phyloP scores from a whole-genome alignment of 1,140 invertebrate species.

The Frieseomelitta varia region DNA sequence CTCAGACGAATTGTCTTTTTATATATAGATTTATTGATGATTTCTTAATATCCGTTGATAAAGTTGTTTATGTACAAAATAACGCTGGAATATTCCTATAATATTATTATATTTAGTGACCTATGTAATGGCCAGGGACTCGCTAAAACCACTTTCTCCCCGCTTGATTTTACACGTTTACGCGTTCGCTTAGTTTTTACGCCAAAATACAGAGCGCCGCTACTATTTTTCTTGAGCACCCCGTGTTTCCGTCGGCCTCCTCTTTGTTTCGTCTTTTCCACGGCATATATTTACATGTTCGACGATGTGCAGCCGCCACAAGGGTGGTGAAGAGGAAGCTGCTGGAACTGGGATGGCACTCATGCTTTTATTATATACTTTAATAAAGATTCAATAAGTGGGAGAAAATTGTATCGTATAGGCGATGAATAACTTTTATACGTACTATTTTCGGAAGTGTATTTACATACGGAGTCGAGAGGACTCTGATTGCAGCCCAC shows the following conservation, averaged over 20 bases:
- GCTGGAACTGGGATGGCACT: conserved; percentile 20
- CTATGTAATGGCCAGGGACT: conserved; percentile 66
- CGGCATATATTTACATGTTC: conserved; percentile 51
- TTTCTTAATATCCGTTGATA: conserved; percentile 78
- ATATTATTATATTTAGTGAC: conserved; percentile 70
- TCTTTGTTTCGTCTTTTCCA: neutral
- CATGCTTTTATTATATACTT: conserved; percentile 48
- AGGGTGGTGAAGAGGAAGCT: conserved; percentile 30
- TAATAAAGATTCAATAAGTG: conserved; percentile 63
- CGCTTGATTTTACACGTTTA: conserved; percentile 48
- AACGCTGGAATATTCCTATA: conserved; percentile 77
- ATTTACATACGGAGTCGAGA: conserved; percentile 54
- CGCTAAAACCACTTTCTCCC: conserved; percentile 33
- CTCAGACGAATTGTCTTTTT: conserved; percentile 33
- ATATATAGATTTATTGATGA: conserved; percentile 76
- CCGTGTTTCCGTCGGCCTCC: conserved; percentile 22
- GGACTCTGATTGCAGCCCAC: conserved; percentile 41
- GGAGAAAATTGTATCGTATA: conserved; percentile 69
- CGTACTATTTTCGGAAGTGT: conserved; percentile 40
- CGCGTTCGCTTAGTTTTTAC: conserved; percentile 46
- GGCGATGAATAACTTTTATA: conserved; percentile 64
- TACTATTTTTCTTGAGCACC: conserved; percentile 20
- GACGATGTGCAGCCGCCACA: neutral
- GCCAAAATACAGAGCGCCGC: conserved; percentile 57
- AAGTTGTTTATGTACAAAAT: conserved; percentile 80